Conservation (phyloP, 2,888 invertebrate genomes). For the Drepanosiphum platanoidis region DNA sequence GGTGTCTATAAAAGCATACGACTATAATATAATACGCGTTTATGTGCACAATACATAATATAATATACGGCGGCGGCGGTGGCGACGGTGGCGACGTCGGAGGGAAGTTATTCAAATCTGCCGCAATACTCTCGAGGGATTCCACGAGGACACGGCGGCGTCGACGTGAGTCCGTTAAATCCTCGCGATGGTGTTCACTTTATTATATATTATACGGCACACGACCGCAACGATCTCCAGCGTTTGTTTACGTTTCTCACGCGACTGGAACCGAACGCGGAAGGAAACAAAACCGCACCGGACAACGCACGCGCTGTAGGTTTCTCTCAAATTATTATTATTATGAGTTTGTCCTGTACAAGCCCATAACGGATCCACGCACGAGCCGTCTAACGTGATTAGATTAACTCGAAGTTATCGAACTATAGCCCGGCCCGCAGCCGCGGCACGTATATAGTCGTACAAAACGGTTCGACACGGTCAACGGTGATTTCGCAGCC, state of each 20-base stretch:
- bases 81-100: no score
- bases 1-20: background rate
- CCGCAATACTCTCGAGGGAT: background rate
- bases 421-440: background rate
- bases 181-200: background rate
- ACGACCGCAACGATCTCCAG: background rate
- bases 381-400: constrained; percentile 45
- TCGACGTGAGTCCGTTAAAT: background rate
- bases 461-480: constrained; percentile 40
- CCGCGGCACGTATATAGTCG: background rate
- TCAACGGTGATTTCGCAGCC: constrained; percentile 36
- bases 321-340: constrained; percentile 21
- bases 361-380: constrained; percentile 41
- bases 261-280: background rate
- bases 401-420: constrained; percentile 30
- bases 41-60: no score
- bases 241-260: background rate
- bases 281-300: background rate
- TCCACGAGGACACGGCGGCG: background rate
- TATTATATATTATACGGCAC: background rate
- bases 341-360: background rate
- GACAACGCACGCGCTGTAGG: background rate
- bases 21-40: background rate
- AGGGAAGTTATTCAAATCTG: background rate
- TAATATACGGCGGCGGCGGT: no score